These are phyloP conservation scores for Papilio helenus DNA, from an alignment of 1,140 invertebrate genomes.

Conservation along the genomic window DNA sequence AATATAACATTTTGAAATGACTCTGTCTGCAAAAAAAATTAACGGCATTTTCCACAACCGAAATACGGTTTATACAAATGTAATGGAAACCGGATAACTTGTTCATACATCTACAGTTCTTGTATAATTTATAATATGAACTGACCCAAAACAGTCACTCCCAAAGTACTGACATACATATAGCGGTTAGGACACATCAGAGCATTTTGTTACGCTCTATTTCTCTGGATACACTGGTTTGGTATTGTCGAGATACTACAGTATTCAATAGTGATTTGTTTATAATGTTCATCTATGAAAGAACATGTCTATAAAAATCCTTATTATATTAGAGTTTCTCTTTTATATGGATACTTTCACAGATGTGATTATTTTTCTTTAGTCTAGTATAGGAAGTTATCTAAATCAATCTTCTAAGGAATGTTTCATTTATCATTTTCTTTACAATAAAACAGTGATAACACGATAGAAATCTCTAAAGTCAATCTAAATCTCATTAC, in stretches of 20 bases:
- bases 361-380: neutral
- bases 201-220: constrained; percentile 6
- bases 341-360: no score
- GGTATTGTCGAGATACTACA: neutral
- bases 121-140: neutral
- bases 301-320: no score
- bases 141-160: constrained; percentile 9
- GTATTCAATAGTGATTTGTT: neutral
- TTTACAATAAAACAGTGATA: neutral
- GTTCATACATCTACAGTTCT: neutral
- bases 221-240: neutral
- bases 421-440: neutral
- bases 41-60: no score
- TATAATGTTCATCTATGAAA: neutral
- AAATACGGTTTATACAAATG: neutral
- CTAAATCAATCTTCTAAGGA: neutral
- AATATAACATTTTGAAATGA: no score
- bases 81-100: neutral
- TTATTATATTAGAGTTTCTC: neutral
- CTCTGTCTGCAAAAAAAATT: no score
- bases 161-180: neutral
- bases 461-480: neutral
- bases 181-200: constrained; percentile 3
- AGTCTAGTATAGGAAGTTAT: neutral
- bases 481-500: constrained; percentile 8